These are phyloP conservation scores for Rhinatrema bivittatum DNA, from an alignment of 2,797 vertebrate genomes.

Conservation along the genomic window DNA sequence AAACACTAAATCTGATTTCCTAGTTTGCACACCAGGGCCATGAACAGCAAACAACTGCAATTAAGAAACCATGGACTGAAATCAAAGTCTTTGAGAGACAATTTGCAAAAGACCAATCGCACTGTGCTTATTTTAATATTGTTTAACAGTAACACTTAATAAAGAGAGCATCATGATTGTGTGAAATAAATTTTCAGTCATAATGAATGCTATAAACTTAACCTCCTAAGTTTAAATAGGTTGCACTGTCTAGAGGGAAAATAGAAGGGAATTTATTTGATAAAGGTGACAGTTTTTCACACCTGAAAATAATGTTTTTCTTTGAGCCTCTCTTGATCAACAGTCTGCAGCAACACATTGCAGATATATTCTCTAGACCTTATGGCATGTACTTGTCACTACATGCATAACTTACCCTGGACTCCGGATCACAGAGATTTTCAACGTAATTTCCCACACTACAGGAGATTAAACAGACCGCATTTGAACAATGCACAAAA, in stretches of 20 bases:
- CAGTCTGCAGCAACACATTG: slow-evolving; percentile 87
- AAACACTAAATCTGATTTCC: slow-evolving; percentile 5
- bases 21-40: slow-evolving; percentile 16
- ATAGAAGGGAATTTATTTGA: slow-evolving; percentile 78
- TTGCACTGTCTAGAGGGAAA: slow-evolving; percentile 65
- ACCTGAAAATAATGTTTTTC: slow-evolving; percentile 92
- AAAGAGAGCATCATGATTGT: slow-evolving; percentile 67
- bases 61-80: slow-evolving; percentile 42
- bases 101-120: slow-evolving; percentile 45
- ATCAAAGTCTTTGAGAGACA: too few relatives aligned
- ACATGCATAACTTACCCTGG: slow-evolving; percentile 78
- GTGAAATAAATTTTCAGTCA: slow-evolving; percentile 65
- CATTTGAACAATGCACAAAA: slow-evolving; percentile 56
- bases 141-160: slow-evolving; percentile 60
- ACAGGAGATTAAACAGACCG: slow-evolving; percentile 72
- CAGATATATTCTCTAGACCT: slow-evolving; percentile 86
- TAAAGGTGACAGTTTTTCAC: slow-evolving; percentile 92
- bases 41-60: slow-evolving; percentile 38
- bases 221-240: slow-evolving; percentile 81
- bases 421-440: slow-evolving; percentile 58
- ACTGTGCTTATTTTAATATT: slow-evolving; percentile 63
- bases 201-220: slow-evolving; percentile 83
- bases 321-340: slow-evolving; percentile 77
- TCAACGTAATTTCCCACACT: slow-evolving; percentile 71
- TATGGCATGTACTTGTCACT: slow-evolving; percentile 83